Evolutionary conservation across 2,113 vertebrate species (phyloP).

Genomic region (Ursus arctos): DNA sequence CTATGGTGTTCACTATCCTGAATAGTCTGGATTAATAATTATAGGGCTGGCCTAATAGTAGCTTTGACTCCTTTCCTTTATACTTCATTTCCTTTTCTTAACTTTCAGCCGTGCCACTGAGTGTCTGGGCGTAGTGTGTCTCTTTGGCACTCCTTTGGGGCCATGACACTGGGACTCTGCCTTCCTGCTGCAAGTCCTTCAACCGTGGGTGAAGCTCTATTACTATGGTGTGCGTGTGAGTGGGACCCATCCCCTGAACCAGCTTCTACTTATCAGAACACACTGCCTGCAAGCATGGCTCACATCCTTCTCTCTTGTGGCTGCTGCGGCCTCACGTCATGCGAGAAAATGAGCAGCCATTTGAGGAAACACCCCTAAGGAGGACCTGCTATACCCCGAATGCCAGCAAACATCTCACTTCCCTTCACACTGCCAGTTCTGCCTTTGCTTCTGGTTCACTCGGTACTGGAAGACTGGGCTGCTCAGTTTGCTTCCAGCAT

Average conservation of each 20-base stretch:
- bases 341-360: background rate
- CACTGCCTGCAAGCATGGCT: background rate
- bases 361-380: background rate
- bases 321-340: background rate
- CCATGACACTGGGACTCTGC: background rate
- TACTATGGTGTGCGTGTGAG: background rate
- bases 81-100: background rate
- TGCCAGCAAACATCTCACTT: background rate
- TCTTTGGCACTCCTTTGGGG: background rate
- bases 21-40: background rate
- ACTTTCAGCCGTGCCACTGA: background rate
- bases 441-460: background rate
- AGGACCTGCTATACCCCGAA: background rate
- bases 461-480: background rate
- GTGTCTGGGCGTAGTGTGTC: background rate
- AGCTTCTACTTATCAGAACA: background rate
- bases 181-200: background rate
- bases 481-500: background rate
- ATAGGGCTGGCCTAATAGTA: background rate
- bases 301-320: background rate
- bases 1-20: background rate
- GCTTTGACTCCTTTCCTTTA: background rate
- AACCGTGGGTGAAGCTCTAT: background rate
- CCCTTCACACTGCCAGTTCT: background rate
- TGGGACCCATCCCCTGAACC: background rate